These are phyloP conservation scores for Gallinago undulata DNA, from an alignment of 2,113 vertebrate genomes.

Conservation along the genomic window DNA sequence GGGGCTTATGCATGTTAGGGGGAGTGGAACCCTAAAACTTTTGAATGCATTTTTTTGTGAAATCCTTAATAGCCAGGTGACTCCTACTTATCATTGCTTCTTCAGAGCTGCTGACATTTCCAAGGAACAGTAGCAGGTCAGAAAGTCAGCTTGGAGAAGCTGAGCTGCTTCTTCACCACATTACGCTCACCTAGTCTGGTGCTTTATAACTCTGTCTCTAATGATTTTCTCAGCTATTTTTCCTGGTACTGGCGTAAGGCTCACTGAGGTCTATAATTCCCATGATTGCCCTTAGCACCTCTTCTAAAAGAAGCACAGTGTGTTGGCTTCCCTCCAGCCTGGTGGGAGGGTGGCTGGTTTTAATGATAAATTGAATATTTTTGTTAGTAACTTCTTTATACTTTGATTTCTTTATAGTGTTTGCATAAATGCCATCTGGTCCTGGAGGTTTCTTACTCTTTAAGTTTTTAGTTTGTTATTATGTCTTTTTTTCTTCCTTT, in stretches of 20 bases:
- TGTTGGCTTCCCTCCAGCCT: constrained; percentile 42
- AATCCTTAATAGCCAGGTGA: not conserved
- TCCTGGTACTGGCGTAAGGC: constrained; percentile 47
- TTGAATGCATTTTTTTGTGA: constrained; percentile 7
- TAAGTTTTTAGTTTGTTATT: not conserved
- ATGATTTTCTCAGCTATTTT: constrained; percentile 62
- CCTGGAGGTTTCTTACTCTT: not conserved
- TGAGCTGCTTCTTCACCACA: constrained; percentile 13
- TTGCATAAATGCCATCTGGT: constrained; percentile 3
- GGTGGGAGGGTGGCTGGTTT: not conserved
- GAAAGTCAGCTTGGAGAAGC: constrained; percentile 38
- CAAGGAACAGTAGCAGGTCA: constrained; percentile 33
- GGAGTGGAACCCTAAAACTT: not conserved
- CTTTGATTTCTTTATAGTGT: constrained; percentile 4
- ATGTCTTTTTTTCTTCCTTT: not conserved
- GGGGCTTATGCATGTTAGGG: not conserved
- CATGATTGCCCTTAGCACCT: constrained; percentile 67
- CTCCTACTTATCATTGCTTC: constrained; percentile 3
- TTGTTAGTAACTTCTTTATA: constrained; percentile 13
- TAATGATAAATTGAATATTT: constrained; percentile 25
- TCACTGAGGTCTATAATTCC: constrained; percentile 66
- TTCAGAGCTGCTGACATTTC: constrained; percentile 31
- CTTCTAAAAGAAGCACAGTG: constrained; percentile 35
- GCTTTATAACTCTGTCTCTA: constrained; percentile 68
- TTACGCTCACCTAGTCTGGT: not conserved